phyloP scores from a whole-genome alignment of 2,888 invertebrate species.

The Polyommatus icarus region DNA sequence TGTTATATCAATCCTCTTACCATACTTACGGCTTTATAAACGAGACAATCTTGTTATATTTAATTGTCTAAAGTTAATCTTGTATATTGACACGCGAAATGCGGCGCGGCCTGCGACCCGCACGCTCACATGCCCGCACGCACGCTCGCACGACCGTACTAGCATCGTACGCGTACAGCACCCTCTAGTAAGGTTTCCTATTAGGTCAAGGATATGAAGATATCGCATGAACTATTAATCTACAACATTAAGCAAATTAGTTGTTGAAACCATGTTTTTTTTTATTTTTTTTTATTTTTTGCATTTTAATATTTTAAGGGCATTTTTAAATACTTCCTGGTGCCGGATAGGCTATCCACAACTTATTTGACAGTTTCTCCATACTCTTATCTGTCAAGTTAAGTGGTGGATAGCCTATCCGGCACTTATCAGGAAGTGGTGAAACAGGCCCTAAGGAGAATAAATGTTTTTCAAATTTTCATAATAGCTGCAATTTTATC shows the following conservation, averaged over 20 bases:
- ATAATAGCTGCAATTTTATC: background rate
- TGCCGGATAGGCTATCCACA: no score
- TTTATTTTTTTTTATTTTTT: no score
- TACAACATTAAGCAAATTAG: background rate
- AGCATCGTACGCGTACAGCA: background rate
- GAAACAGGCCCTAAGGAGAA: background rate
- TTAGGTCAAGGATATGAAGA: background rate
- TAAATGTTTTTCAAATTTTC: background rate
- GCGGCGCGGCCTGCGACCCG: background rate
- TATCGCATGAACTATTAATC: background rate
- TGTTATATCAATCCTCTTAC: background rate
- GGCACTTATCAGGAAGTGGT: no score
- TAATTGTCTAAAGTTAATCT: background rate
- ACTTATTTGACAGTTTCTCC: no score
- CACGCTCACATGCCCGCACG: background rate
- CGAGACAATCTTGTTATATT: constrained; percentile 1
- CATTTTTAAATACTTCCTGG: no score
- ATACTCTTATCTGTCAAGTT: no score
- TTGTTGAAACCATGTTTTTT: no score
- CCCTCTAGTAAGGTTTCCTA: background rate
- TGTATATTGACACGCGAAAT: background rate
- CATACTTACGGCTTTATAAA: constrained; percentile 1
- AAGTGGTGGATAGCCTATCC: no score
- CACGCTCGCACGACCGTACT: background rate
- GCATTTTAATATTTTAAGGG: no score